Evolutionary conservation across 2,888 invertebrate genomes (phyloP).

Genomic region (Aleiodes testaceus): DNA sequence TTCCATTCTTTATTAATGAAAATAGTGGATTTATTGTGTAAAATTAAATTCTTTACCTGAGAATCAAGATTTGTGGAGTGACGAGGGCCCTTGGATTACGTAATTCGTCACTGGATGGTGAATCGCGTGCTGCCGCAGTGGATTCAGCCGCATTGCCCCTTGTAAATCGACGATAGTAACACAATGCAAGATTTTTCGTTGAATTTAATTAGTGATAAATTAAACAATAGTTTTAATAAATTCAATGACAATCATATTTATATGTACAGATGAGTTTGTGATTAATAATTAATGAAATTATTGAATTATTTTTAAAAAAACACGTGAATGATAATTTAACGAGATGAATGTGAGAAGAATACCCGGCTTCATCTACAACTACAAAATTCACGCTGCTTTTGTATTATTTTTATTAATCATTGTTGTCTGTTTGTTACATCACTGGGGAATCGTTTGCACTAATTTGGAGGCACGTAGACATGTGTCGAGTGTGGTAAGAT

Average conservation of each 20-base stretch:
- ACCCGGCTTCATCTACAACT: slow-evolving; percentile 67
- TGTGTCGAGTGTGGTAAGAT: slow-evolving; percentile 76
- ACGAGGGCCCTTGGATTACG: slow-evolving; percentile 1
- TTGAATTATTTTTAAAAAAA: background rate
- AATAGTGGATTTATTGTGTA: background rate
- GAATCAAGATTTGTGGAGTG: slow-evolving; percentile 3
- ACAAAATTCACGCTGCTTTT: slow-evolving; percentile 60
- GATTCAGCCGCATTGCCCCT: slow-evolving; percentile 62
- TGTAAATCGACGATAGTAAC: slow-evolving; percentile 28
- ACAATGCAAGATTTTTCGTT: slow-evolving; percentile 12
- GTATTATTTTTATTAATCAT: slow-evolving; percentile 65
- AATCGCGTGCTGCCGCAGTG: slow-evolving; percentile 57
- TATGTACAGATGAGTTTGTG: slow-evolving; percentile 10
- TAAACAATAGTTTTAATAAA: background rate
- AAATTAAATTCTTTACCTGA: slow-evolving; percentile 11
- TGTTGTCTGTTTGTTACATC: slow-evolving; percentile 74
- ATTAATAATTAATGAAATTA: background rate
- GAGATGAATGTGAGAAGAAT: slow-evolving; percentile 66
- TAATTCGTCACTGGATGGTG: slow-evolving; percentile 16
- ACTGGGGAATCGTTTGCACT: slow-evolving; percentile 77
- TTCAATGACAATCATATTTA: background rate
- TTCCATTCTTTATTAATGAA: background rate
- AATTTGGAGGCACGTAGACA: slow-evolving; percentile 77
- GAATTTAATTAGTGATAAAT: background rate
- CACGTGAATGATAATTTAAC: background rate